These are phyloP conservation scores for Chelmon rostratus DNA, from an alignment of 2,797 vertebrate genomes.

Conservation along the genomic window DNA sequence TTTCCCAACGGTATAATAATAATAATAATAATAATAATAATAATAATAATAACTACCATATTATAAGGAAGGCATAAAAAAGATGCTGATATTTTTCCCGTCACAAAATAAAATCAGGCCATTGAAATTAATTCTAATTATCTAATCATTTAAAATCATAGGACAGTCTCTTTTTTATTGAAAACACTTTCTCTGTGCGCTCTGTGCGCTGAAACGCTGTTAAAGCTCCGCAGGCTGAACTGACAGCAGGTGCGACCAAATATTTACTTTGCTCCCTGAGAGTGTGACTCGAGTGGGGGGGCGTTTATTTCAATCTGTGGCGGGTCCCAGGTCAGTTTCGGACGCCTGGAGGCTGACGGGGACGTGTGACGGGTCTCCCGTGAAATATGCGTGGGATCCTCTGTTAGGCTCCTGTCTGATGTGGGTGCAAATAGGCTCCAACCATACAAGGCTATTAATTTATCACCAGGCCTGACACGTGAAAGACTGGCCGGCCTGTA, in stretches of 20 bases:
- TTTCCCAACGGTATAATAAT: too few species aligned
- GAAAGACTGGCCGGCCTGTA: conserved; percentile 52
- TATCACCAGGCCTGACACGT: conserved; percentile 85
- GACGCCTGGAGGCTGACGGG: conserved; percentile 83
- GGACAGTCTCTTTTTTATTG: too few species aligned
- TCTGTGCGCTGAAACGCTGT: conserved; percentile 51
- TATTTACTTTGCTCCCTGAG: conserved; percentile 77
- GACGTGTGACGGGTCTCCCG: conserved; percentile 84
- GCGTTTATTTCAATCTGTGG: conserved; percentile 75
- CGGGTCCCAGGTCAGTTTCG: conserved; percentile 72
- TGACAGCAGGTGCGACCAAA: conserved; percentile 67
- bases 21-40: neutral
- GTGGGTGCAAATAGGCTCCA: conserved; percentile 89
- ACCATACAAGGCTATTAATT: conserved; percentile 85
- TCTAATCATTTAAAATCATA: neutral
- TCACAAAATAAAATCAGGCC: neutral
- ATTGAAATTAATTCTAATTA: neutral
- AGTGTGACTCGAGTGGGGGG: conserved; percentile 65
- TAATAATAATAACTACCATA: neutral
- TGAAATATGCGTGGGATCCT: conserved; percentile 87
- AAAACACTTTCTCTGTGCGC: neutral
- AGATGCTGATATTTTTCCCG: neutral
- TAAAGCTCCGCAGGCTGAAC: conserved; percentile 46
- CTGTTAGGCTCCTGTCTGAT: conserved; percentile 86
- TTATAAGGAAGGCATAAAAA: neutral